Conservation (phyloP, 2,888 invertebrate genomes). For the Leptarthrus brevirostris region DNA sequence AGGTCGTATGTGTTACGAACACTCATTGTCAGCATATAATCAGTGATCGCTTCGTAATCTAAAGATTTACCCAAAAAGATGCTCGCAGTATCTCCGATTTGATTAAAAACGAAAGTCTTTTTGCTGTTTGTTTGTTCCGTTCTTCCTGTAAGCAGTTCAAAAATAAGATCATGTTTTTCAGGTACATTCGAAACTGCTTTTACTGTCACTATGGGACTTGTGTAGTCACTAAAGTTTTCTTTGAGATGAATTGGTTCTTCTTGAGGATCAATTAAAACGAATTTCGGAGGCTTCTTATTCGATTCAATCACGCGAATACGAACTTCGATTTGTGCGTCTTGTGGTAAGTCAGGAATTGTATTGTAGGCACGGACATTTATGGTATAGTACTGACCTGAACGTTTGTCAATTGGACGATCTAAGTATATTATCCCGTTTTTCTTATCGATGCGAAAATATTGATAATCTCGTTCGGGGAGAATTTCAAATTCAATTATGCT, state of each 20-base stretch:
- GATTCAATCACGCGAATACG: constrained; percentile 87
- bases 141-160: constrained; percentile 83
- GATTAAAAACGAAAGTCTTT: constrained; percentile 78
- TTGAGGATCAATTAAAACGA: constrained; percentile 72
- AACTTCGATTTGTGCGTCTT: constrained; percentile 79
- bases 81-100: constrained; percentile 77
- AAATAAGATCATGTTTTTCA: constrained; percentile 79
- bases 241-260: constrained; percentile 71
- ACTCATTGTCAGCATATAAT: constrained; percentile 85
- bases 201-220: constrained; percentile 76
- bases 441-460: constrained; percentile 84
- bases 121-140: constrained; percentile 88
- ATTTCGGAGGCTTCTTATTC: constrained; percentile 85
- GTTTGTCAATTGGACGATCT: constrained; percentile 63
- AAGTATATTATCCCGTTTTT: constrained; percentile 87
- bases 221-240: constrained; percentile 81
- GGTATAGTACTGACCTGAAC: constrained; percentile 64
- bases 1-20: constrained; percentile 84
- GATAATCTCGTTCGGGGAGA: constrained; percentile 68
- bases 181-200: constrained; percentile 83
- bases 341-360: constrained; percentile 64
- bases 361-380: constrained; percentile 66
- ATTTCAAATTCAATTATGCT: constrained; percentile 80
- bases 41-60: constrained; percentile 86
- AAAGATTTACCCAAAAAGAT: constrained; percentile 81